Conservation (phyloP, 92 coral and sea anemone species). For the Parazoanthus swiftii region DNA sequence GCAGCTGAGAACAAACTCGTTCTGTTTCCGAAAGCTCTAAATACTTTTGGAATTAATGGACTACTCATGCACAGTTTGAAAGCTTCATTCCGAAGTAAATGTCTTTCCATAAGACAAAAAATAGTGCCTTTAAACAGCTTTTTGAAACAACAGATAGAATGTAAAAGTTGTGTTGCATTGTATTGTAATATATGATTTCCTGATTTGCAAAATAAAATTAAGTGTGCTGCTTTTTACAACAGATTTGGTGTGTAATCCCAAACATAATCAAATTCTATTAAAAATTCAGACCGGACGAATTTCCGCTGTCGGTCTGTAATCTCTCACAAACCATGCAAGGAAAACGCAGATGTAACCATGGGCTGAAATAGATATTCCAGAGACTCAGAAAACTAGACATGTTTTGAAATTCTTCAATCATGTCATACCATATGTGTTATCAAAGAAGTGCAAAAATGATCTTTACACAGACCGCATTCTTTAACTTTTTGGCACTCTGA, state of each 20-base stretch:
- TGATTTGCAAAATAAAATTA: constrained; percentile 5
- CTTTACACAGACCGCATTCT: not conserved
- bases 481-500: not conserved
- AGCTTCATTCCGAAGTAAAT: not conserved
- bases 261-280: constrained; percentile 44
- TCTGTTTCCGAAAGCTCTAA: constrained; percentile 10
- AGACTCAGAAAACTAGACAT: constrained; percentile 20
- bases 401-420: constrained; percentile 34
- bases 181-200: constrained; percentile 11
- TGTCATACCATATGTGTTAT: constrained; percentile 19
- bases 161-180: not conserved
- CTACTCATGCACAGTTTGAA: constrained; percentile 33
- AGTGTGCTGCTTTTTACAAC: not conserved
- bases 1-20: not conserved
- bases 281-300: constrained; percentile 21
- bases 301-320: constrained; percentile 22
- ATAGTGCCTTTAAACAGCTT: not conserved
- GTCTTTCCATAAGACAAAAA: constrained; percentile 25
- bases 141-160: not conserved
- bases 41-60: constrained; percentile 23
- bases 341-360: constrained; percentile 48
- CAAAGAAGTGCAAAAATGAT: not conserved
- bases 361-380: constrained; percentile 65
- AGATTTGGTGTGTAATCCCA: constrained; percentile 31
- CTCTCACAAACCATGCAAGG: constrained; percentile 28